Evolutionary conservation across 2,888 invertebrate genomes (phyloP), one percentile per base, ranked within the genome.

Genomic region (Synanthedon andrenaeformis): DNA sequence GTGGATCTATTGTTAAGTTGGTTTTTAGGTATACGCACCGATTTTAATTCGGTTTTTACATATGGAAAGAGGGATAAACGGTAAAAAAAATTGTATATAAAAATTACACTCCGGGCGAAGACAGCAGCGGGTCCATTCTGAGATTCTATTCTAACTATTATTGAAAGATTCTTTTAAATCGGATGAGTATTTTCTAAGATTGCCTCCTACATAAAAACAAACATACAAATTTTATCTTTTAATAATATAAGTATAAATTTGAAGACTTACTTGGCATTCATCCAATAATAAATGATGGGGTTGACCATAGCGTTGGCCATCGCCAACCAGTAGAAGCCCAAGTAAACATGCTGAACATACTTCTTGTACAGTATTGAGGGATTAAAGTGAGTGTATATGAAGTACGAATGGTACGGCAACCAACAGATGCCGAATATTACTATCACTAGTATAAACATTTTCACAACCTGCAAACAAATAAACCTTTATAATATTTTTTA

Each of bases 251-350:
- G 28, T 28, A 35, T 35, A 35, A 2, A 35, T 35, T 35, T 49
- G 3, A 49, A 52, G 17, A 76, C 85, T 89, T 79, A 93, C 93
- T 93, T 92, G 62, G 94, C 92, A 76, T 96, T 96, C 96, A 96
- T 96, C 93, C 95, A 95, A 72, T 96, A 96, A 76, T 96, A 96
- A 52, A 96, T 95, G 55, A 96, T 91, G 0, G 96, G 96, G 82
- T 96, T 96, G 55, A 96, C 95, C 94, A 96, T 96, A 1, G 96
- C 93, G 70, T 96, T 96, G 11, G 95, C 94, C 96, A 96, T 96
- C 3, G 96, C 96, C 55, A 96, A 88, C 94, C 94, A 95, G 70
- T 95, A 95, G 82, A 96, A 95, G 23, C 92, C 92, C 52, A 96
- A 87, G 77, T 95, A 96, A 59, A 96, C 89, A 65, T 96, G 95